Percentiles rank a stretch among this genome's conserved stretches.
Conservation (phyloP, 2,113 vertebrate species). For the Prinia subflava region DNA sequence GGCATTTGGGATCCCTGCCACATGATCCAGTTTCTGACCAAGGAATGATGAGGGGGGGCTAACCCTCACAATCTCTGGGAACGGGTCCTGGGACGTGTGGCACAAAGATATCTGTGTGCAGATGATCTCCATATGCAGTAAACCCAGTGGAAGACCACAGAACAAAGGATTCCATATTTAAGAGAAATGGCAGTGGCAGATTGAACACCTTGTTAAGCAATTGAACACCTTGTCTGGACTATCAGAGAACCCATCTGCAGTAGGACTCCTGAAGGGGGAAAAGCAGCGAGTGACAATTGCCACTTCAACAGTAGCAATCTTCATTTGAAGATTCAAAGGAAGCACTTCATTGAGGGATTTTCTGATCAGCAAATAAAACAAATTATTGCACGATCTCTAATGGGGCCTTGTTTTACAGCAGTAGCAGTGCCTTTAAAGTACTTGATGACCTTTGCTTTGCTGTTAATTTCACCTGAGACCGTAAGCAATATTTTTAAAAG, state of each 20-base stretch:
- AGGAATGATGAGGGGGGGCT: not conserved
- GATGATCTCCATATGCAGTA: not conserved
- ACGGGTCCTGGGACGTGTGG: not conserved
- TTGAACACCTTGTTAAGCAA: not conserved
- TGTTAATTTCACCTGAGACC: not conserved
- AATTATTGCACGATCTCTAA: not conserved
- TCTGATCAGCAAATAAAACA: not conserved
- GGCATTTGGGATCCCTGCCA: not conserved
- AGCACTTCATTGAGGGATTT: not conserved
- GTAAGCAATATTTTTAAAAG: not conserved
- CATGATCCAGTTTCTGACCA: not conserved
- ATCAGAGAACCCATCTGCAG: not conserved
- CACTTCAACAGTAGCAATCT: not conserved
- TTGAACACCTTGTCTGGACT: not conserved
- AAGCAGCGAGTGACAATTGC: not conserved
- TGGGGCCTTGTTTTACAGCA: not conserved
- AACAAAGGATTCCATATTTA: not conserved
- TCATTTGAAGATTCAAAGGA: not conserved
- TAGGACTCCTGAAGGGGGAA: not conserved
- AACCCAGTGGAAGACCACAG: not conserved
- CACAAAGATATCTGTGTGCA: not conserved
- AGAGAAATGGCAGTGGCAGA: not conserved
- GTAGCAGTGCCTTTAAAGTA: not conserved
- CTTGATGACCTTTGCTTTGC: not conserved
- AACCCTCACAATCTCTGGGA: not conserved